Percentiles rank a stretch among this genome's conserved stretches.
Conservation (phyloP, 2,888 invertebrate species). For the Argyra leucocephala region DNA sequence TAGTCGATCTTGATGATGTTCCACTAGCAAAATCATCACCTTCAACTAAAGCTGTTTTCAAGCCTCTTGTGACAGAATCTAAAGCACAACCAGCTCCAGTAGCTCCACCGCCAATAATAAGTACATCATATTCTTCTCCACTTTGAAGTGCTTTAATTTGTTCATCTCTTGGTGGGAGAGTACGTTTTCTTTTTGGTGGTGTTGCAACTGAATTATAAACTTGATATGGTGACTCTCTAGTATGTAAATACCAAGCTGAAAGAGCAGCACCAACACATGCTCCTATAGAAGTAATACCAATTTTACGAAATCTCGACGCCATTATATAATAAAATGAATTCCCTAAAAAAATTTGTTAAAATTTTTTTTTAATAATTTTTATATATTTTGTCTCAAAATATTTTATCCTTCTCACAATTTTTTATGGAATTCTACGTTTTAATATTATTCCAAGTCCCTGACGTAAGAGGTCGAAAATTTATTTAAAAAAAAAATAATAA, state of each 20-base stretch:
- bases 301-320: slow-evolving; percentile 41
- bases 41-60: slow-evolving; percentile 91
- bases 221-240: slow-evolving; percentile 33
- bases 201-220: slow-evolving; percentile 34
- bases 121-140: slow-evolving; percentile 75
- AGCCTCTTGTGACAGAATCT: slow-evolving; percentile 85
- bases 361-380: background rate
- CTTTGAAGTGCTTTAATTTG: slow-evolving; percentile 69
- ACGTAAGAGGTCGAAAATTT: background rate
- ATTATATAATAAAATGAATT: slow-evolving; percentile 25
- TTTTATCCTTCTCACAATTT: background rate
- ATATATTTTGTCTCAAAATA: too few relatives aligned
- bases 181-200: slow-evolving; percentile 52
- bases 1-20: slow-evolving; percentile 88
- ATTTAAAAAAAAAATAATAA: background rate
- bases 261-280: slow-evolving; percentile 39
- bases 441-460: background rate
- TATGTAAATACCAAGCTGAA: slow-evolving; percentile 37
- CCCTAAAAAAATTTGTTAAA: background rate
- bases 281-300: slow-evolving; percentile 40
- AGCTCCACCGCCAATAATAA: slow-evolving; percentile 95
- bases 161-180: slow-evolving; percentile 67
- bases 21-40: slow-evolving; percentile 96
- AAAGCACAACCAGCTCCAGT: slow-evolving; percentile 95
- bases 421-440: background rate